A percentile compares a stretch with the other conserved stretches of the same genome.
These are phyloP conservation scores for Rhadina sibilatrix DNA, from an alignment of 2,113 vertebrate species.

Conservation along the genomic window DNA sequence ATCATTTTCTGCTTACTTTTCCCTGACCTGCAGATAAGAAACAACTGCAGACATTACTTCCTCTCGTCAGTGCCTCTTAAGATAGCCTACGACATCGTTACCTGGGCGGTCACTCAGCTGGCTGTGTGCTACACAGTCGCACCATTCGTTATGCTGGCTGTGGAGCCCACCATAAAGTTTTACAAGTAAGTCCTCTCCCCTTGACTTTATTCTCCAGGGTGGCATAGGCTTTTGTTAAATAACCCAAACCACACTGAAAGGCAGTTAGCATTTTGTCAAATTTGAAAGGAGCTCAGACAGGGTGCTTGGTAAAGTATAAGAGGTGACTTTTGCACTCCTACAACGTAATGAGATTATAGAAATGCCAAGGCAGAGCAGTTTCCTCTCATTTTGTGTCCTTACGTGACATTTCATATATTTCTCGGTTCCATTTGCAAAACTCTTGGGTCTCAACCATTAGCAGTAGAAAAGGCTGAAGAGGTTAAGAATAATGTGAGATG, in stretches of 20 bases:
- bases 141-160: conserved; percentile 77
- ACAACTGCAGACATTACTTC: conserved; percentile 74
- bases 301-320: neutral
- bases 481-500: neutral
- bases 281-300: neutral
- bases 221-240: neutral
- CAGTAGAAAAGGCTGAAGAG: neutral
- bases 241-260: neutral
- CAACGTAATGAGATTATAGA: neutral
- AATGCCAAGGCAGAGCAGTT: neutral
- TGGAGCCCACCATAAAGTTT: conserved; percentile 75
- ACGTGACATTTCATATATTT: neutral
- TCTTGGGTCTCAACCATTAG: neutral
- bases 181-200: conserved; percentile 74
- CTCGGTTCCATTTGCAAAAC: neutral
- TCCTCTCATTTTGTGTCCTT: neutral
- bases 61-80: conserved; percentile 70
- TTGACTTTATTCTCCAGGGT: neutral
- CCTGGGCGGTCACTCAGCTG: conserved; percentile 77
- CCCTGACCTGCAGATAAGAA: conserved; percentile 71
- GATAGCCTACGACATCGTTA: conserved; percentile 61
- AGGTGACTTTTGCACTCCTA: neutral
- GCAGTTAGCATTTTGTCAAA: neutral
- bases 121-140: conserved; percentile 75
- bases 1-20: neutral